Conservation (phyloP, 2,888 invertebrate genomes). For the Xestia sexstrigata region DNA sequence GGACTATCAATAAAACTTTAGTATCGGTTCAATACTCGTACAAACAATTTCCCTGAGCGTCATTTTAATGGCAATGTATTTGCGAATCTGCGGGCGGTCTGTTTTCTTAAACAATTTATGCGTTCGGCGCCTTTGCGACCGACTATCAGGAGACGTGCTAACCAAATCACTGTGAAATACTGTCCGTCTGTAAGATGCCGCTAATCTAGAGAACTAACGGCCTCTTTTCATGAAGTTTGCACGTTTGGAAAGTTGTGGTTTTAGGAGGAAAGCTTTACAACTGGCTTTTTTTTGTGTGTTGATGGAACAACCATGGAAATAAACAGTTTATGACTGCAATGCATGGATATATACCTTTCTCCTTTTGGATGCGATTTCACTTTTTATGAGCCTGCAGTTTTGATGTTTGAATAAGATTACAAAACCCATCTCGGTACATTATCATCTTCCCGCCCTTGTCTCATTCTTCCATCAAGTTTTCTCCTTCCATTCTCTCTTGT, state of each 20-base stretch:
- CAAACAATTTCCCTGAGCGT: constrained; percentile 59
- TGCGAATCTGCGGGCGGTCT: constrained; percentile 82
- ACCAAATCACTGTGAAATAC: constrained; percentile 76
- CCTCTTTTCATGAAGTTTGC: constrained; percentile 27
- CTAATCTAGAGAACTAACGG: constrained; percentile 27
- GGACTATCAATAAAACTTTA: constrained; percentile 54
- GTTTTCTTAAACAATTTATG: constrained; percentile 86
- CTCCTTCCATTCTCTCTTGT: too few species aligned
- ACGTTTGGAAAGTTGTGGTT: constrained; percentile 4
- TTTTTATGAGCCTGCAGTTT: background rate
- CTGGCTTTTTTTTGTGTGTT: background rate
- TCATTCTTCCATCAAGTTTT: too few species aligned
- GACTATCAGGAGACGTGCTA: constrained; percentile 76
- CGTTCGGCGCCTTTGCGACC: constrained; percentile 81
- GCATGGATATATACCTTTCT: background rate
- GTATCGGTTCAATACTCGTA: constrained; percentile 46
- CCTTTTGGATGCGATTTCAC: background rate
- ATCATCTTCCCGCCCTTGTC: too few species aligned
- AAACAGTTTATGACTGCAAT: background rate
- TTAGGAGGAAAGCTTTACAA: constrained; percentile 32
- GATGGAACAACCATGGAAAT: background rate
- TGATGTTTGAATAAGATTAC: background rate
- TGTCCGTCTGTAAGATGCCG: constrained; percentile 19
- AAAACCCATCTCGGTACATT: background rate
- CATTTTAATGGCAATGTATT: constrained; percentile 74